Conservation (phyloP, 2,797 vertebrate species). For the Clangula hyemalis region DNA sequence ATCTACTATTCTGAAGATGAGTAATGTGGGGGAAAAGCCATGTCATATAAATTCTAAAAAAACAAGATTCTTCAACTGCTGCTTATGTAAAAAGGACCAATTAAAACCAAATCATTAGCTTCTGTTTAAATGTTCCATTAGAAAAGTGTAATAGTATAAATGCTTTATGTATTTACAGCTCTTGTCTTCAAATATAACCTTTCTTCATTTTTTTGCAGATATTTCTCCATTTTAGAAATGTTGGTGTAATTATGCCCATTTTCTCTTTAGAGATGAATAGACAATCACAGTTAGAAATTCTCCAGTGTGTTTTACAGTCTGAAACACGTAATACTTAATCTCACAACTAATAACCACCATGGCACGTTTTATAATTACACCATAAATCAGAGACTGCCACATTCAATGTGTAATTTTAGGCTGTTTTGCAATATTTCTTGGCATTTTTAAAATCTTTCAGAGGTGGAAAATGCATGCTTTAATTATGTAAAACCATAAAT, state of each 20-base stretch:
- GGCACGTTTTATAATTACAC: conserved; percentile 34
- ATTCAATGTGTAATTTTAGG: conserved; percentile 12
- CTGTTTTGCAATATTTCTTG: conserved; percentile 1
- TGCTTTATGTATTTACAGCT: conserved; percentile 11
- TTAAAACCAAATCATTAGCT: conserved; percentile 42
- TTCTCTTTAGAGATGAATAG: conserved; percentile 45
- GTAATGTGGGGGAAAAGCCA: conserved; percentile 15
- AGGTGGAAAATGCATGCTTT: not conserved
- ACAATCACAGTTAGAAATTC: conserved; percentile 27
- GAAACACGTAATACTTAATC: not conserved
- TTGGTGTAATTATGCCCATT: conserved; percentile 38
- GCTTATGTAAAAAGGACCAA: conserved; percentile 8
- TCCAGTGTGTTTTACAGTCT: not conserved
- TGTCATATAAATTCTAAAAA: conserved; percentile 17
- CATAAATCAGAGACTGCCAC: conserved; percentile 5
- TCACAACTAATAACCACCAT: conserved; percentile 14
- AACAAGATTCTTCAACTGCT: not conserved
- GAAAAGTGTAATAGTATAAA: conserved; percentile 15
- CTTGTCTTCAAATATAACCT: conserved; percentile 34
- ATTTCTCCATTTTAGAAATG: conserved; percentile 34
- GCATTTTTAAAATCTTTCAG: not conserved
- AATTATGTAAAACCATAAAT: not conserved
- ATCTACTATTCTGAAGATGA: conserved; percentile 24
- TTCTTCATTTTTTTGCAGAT: conserved; percentile 17
- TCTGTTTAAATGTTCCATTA: conserved; percentile 36